Base-by-base conservation (phyloP, 2,888 invertebrate genomes). In the Platypus cylindrus region DNA sequence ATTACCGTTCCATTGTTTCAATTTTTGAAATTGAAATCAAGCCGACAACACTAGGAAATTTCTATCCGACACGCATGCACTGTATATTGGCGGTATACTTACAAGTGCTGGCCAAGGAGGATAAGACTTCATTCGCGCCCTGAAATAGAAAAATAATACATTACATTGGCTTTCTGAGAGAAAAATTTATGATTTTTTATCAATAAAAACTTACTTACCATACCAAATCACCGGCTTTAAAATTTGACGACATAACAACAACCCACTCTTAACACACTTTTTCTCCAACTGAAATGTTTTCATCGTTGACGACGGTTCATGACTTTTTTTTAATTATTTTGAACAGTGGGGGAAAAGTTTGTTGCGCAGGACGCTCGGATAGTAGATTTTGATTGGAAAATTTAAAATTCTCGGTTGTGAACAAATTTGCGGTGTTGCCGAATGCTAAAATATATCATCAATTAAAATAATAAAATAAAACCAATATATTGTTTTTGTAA, bases 101-200 rank as follows among this genome's bases (percentile, higher is more conserved):
- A 93, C 91, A 77, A 86, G 84, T 66, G 89, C 91, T 45, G 94
- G 93, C 94, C 94, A 94, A 46, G 90, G 86, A 48, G 89, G 84
- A 68, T 87, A 93, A 51, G 90, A 87, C 71, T 90, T 93, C 90
- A 94, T 90, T 75, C 91, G 93, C 38, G 93, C 91, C 93, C 93
- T 94, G 74, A 49, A 75, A 75, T 50, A 53, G 73, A 48, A 53
- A 52, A 36, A 5, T n/a, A n/a, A n/a, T n/a, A n/a, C n/a, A n/a
- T n/a, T n/a, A n/a, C n/a, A n/a, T n/a, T n/a, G n/a, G n/a, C n/a
- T n/a, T n/a, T n/a, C n/a, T n/a, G n/a, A n/a, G n/a, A n/a, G n/a
- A n/a, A n/a, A n/a, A n/a, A n/a, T 18, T 20, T 11, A 41, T 38
- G 34, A 36, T 25, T 18, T 11, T 32, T 13, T 31, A 34, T n/a